Percentiles rank a stretch among this genome's conserved stretches.
phyloP scores from a whole-genome alignment of 2,113 vertebrate genomes.

The Ibidorhyncha struthersii region DNA sequence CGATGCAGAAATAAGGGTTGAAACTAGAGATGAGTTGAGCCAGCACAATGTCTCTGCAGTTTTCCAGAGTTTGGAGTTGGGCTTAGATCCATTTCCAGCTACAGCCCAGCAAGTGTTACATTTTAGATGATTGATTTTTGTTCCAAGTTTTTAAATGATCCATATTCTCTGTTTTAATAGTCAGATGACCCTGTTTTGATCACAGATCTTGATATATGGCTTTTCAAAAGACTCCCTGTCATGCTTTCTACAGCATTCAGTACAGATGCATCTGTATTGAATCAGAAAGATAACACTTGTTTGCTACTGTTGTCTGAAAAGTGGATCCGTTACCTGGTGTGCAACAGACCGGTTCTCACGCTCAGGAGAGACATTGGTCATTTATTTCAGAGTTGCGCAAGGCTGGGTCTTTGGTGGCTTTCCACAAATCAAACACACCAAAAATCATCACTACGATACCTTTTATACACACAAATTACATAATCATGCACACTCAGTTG shows the following conservation, averaged over 20 bases:
- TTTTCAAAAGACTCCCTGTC: neutral
- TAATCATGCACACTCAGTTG: too few species aligned
- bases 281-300: neutral
- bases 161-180: neutral
- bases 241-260: neutral
- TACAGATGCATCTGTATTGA: neutral
- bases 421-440: too few species aligned
- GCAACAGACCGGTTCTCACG: too few species aligned
- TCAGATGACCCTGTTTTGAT: neutral
- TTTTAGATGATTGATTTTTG: neutral
- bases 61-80: neutral
- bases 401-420: too few species aligned
- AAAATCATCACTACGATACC: too few species aligned
- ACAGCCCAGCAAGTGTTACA: neutral
- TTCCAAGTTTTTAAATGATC: neutral
- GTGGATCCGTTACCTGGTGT: too few species aligned
- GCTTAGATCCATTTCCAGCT: neutral
- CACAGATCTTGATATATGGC: neutral
- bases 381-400: too few species aligned
- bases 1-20: neutral
- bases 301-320: neutral
- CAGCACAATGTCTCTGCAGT: neutral
- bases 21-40: neutral
- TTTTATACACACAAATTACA: too few species aligned
- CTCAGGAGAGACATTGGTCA: too few species aligned